Base-by-base conservation (phyloP, 2,113 vertebrate species). In the Potamarius usumacintae region DNA sequence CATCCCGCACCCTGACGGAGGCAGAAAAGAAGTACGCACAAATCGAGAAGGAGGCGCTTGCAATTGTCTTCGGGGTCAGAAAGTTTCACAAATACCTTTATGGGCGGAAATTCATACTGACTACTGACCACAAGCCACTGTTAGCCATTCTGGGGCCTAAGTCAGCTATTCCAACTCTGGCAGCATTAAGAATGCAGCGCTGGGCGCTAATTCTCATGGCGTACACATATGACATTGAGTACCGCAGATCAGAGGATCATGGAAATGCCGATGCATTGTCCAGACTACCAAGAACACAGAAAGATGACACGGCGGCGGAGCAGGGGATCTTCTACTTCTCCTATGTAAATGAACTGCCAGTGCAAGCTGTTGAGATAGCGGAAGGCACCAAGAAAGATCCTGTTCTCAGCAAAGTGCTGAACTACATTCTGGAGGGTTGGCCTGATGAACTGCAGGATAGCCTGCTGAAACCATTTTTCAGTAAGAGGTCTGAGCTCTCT, bases 81-180 rank as follows among this genome's bases (percentile, higher is more conserved):
- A 86, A 74, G 20, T 90, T 84, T 6, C 80, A 88, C 15, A 86
- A 86, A 48, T 86, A 84, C 25, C 20, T 83, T 1, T 85, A 79
- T 50, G 63, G 72, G 2, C 65, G 53, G 34, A 42, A 42, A 42
- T 42, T 42, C 34, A 42, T 42, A 42, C 34, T 42, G 34, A 42
- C 34, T 42, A 90, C 83, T 52, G 78, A 87, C 52, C 86, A 71
- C 79, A 82, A 87, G 42, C 48, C 69, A 11, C 57, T 90, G 5
- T n/a, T 88, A 22, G n/a, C 60, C 1, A 88, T 88, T 4, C 34
- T 86, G 0, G 53, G 80, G 12, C 84, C 30, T 7, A 8, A 71
- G 14, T 27, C 5, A 71, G 69, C 69, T 8, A 42, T 71, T 18
- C 67, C 67, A 71, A 34, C 69, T 17, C 7, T 71, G 5, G 30